Evolutionary conservation across 2,113 vertebrate genomes (phyloP).

Genomic region (Brevimyrus niger): DNA sequence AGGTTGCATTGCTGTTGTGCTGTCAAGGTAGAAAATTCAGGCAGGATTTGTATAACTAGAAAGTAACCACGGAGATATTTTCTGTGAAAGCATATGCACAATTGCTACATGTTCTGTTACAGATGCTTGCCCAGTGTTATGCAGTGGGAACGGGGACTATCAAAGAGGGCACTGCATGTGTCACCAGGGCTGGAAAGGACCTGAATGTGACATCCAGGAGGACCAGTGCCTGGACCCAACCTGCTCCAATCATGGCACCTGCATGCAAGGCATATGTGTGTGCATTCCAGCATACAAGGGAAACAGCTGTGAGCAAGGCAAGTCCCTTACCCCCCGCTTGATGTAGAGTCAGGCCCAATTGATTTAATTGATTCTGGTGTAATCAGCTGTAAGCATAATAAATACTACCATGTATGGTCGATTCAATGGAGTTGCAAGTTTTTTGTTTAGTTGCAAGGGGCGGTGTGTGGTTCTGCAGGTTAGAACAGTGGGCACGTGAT

Average conservation of each 20-base stretch:
- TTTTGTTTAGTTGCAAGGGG: not conserved
- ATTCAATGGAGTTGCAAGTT: not conserved
- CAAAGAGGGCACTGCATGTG: slow-evolving; percentile 89
- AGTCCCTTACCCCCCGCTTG: slow-evolving; percentile 12
- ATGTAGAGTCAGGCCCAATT: not conserved
- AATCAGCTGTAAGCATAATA: not conserved
- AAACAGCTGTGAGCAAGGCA: slow-evolving; percentile 89
- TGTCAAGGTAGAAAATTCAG: not conserved
- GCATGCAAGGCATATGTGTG: slow-evolving; percentile 87
- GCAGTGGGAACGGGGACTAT: slow-evolving; percentile 89
- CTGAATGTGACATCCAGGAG: slow-evolving; percentile 88
- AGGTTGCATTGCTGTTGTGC: not conserved
- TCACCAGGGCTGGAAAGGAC: slow-evolving; percentile 85
- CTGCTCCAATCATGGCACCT: slow-evolving; percentile 88
- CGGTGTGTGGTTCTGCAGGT: not conserved
- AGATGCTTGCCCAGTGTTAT: slow-evolving; percentile 94
- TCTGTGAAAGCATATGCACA: not conserved
- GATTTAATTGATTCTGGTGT: not conserved
- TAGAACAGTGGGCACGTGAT: not conserved
- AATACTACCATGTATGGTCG: not conserved
- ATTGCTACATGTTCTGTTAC: slow-evolving; percentile 31
- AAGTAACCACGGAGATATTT: not conserved
- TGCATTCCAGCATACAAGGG: slow-evolving; percentile 90
- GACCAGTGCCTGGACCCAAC: slow-evolving; percentile 93
- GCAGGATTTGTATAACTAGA: not conserved